Conservation (phyloP, 2,797 vertebrate species). For the Neosalanx taihuensis region DNA sequence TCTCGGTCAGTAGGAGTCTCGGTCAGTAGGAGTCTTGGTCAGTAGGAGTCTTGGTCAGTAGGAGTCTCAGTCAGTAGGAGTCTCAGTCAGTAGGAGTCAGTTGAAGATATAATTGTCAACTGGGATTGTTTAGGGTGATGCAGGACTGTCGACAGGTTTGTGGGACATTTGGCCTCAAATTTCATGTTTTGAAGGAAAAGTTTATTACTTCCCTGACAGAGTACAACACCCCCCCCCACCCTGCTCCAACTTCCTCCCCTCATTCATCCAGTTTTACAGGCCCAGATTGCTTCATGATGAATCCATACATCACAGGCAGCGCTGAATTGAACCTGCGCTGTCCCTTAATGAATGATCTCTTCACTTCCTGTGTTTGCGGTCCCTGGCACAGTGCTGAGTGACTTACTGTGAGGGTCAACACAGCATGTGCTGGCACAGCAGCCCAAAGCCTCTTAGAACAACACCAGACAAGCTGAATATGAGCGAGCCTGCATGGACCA, state of each 20-base stretch:
- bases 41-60: too few species aligned
- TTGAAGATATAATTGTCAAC: conserved; percentile 10
- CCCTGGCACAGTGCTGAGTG: conserved; percentile 59
- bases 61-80: too few species aligned
- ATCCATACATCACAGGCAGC: conserved; percentile 53
- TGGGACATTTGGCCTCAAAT: conserved; percentile 44
- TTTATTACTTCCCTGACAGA: conserved; percentile 66
- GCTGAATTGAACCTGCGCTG: conserved; percentile 50
- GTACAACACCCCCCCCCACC: conserved; percentile 27
- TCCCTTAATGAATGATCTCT: conserved; percentile 61
- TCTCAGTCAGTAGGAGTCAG: neutral
- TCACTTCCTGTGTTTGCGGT: conserved; percentile 70
- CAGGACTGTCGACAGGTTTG: conserved; percentile 39
- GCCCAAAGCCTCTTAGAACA: conserved; percentile 57
- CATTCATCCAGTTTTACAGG: conserved; percentile 50
- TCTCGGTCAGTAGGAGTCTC: too few species aligned
- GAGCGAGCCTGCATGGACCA: conserved; percentile 43
- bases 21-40: too few species aligned
- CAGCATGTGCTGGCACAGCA: conserved; percentile 48
- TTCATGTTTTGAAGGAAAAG: conserved; percentile 59
- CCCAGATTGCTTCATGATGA: conserved; percentile 52
- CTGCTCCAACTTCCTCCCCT: conserved; percentile 49
- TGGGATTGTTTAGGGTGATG: conserved; percentile 37
- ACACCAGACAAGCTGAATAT: conserved; percentile 62
- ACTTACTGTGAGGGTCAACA: conserved; percentile 63